Conservation (phyloP, 2,888 invertebrate genomes). For the Lithophane socia region DNA sequence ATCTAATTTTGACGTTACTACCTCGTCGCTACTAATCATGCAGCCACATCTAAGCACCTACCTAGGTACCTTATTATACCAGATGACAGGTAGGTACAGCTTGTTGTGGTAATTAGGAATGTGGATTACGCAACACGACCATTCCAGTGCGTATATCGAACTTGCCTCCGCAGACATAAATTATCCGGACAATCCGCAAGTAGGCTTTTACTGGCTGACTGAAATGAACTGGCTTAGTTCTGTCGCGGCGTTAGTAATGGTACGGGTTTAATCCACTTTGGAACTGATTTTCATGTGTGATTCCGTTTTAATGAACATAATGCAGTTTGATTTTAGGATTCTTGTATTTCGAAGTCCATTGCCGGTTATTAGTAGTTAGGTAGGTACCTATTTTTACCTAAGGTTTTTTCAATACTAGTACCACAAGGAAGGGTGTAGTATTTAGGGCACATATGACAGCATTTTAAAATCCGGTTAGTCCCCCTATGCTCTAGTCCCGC, state of each 20-base stretch:
- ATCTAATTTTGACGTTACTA: neutral
- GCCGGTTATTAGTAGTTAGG: neutral
- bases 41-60: neutral
- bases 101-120: conserved; percentile 64
- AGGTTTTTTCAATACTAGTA: neutral
- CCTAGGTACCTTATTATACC: conserved; percentile 9
- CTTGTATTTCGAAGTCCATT: neutral
- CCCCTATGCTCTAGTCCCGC: no score
- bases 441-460: no score
- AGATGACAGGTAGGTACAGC: conserved; percentile 28
- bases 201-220: conserved; percentile 62
- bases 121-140: conserved; percentile 56
- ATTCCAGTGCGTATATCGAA: conserved; percentile 60
- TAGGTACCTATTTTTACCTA: no score
- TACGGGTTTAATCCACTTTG: conserved; percentile 51
- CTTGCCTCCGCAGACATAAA: conserved; percentile 65
- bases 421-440: neutral
- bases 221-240: conserved; percentile 62
- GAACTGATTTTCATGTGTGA: conserved; percentile 50
- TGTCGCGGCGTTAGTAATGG: conserved; percentile 54
- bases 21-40: conserved; percentile 15
- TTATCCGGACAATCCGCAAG: conserved; percentile 64
- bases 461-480: no score
- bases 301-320: conserved; percentile 44
- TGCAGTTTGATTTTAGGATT: conserved; percentile 14